Evolutionary conservation across 2,113 vertebrate species (phyloP), one percentile per base, ranked within the genome.

Genomic region (Cairina moschata): DNA sequence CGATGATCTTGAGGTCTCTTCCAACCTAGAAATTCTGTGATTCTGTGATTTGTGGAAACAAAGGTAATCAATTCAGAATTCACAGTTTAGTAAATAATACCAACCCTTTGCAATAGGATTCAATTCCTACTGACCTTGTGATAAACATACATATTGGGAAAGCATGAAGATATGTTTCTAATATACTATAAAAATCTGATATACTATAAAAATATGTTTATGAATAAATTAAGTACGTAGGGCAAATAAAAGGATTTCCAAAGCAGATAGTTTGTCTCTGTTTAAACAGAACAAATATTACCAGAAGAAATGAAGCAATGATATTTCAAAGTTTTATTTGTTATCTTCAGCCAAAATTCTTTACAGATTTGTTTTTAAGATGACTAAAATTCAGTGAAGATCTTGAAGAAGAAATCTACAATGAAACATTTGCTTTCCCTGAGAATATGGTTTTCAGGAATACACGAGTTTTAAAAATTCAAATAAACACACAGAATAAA

Each of bases 231-330:
- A 79, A 84, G 60, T 54, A 82, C 22, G 22, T 46, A 67, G 16
- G 58, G 38, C 91, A 72, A 91, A 55, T 68, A 79, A 77, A 77
- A 83, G 29, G 46, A 84, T 67, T 95, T 87, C 23, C 48, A 95
- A 93, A 87, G 52, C n/a, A 91, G 82, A 80, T 14, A 68, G n/a
- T 6, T 88, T 86, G 38, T 85, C 32, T 89, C 44, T 93, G 40
- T 62, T 95, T 91, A 65, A 93, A 66, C 4, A 68, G 42, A 93
- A 78, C 8, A 67, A 69, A 66, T 44, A 88, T 56, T 90, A 90
- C 55, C 60, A 75, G 56, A 86, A 93, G 31, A 77, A 93, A 78
- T 71, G 26, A 54, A 85, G 16, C 32, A 74, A 4, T 59, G 25
- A 77, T 74, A 86, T 25, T 71, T 11, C 42, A 83, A 74, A 38